Evolutionary conservation across 92 coral and sea anemone genomes (phyloP).

Genomic region (Virgularia gustaviana): DNA sequence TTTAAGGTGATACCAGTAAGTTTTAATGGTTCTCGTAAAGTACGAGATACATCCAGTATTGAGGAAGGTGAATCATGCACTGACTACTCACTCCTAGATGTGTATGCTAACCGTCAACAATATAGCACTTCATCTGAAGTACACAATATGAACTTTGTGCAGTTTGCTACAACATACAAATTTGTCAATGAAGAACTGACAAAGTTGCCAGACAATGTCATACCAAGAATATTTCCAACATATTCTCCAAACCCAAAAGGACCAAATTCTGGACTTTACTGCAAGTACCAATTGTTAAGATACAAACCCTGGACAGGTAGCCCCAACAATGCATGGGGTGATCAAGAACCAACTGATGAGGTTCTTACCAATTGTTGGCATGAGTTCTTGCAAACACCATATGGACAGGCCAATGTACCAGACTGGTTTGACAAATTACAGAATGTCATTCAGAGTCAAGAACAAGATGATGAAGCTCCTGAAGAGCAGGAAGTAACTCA

Average conservation of each 20-base stretch:
- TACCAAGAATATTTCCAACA: constrained; percentile 61
- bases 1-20: constrained; percentile 62
- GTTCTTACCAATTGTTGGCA: constrained; percentile 9
- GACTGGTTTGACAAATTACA: constrained; percentile 57
- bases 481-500: constrained; percentile 15
- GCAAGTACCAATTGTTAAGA: constrained; percentile 6
- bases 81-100: constrained; percentile 58
- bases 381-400: background rate
- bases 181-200: constrained; percentile 38
- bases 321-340: constrained; percentile 13
- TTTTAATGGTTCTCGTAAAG: constrained; percentile 56
- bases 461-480: constrained; percentile 40
- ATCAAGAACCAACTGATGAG: constrained; percentile 8
- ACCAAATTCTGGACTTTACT: constrained; percentile 55
- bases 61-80: constrained; percentile 36
- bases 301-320: constrained; percentile 24
- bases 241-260: constrained; percentile 74
- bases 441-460: constrained; percentile 3
- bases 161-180: constrained; percentile 63
- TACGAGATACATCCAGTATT: too few relatives aligned
- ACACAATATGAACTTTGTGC: constrained; percentile 52
- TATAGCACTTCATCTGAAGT: constrained; percentile 46
- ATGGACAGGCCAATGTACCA: constrained; percentile 61
- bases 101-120: constrained; percentile 56
- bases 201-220: constrained; percentile 11